Conservation (phyloP, 2,797 vertebrate species). For the Melanotaenia pygmaea region DNA sequence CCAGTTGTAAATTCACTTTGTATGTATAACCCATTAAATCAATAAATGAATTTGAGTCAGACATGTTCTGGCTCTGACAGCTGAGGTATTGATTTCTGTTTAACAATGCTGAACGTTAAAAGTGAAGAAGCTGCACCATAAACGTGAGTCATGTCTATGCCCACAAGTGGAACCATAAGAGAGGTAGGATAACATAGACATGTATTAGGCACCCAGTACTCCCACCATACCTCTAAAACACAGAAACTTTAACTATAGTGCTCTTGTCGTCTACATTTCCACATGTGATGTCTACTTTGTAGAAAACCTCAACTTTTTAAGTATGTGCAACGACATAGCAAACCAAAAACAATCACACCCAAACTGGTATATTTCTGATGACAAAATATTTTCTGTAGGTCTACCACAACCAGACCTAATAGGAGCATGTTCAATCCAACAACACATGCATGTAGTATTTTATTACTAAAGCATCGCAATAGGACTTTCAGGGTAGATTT, state of each 20-base stretch:
- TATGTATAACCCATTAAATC: not conserved
- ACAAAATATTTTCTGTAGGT: conserved; percentile 64
- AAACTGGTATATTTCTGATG: conserved; percentile 60
- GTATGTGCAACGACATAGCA: conserved; percentile 7
- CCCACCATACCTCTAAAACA: conserved; percentile 13
- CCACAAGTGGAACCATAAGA: too few relatives aligned
- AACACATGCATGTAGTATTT: conserved; percentile 79
- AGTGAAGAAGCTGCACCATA: not conserved
- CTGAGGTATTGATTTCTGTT: not conserved
- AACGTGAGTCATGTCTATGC: too few relatives aligned
- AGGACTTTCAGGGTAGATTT: conserved; percentile 84
- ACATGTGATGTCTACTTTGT: conserved; percentile 22
- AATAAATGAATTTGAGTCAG: not conserved
- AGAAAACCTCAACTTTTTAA: conserved; percentile 53
- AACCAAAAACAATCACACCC: conserved; percentile 30
- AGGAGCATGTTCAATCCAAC: conserved; percentile 64
- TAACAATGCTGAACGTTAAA: not conserved
- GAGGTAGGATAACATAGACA: not conserved
- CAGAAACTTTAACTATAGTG: conserved; percentile 2
- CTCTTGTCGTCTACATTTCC: conserved; percentile 33
- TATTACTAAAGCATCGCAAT: conserved; percentile 81
- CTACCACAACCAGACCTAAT: conserved; percentile 70
- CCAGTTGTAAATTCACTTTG: not conserved
- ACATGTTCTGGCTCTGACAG: not conserved
- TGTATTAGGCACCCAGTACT: not conserved